Percentiles rank a stretch among this genome's conserved stretches.
These are phyloP conservation scores for Furnarius figulus DNA, from an alignment of 2,113 vertebrate species.

Conservation along the genomic window DNA sequence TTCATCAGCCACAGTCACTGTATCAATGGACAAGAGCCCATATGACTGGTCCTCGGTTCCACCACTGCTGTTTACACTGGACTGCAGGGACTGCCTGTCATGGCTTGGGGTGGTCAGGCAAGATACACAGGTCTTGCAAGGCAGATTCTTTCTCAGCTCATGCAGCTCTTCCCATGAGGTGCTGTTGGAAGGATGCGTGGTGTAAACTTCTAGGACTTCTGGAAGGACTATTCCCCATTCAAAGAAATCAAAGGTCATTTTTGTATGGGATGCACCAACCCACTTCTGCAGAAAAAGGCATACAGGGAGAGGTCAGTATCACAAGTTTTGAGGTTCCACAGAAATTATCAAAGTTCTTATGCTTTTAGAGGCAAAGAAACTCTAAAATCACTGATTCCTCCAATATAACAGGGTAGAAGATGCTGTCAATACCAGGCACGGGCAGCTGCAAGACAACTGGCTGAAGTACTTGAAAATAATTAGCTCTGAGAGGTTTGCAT, in stretches of 20 bases:
- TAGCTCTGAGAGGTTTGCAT: neutral
- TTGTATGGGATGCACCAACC: slow-evolving; percentile 61
- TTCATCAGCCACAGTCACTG: slow-evolving; percentile 81
- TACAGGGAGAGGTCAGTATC: neutral
- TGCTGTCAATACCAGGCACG: neutral
- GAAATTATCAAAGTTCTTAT: neutral
- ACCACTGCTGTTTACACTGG: neutral
- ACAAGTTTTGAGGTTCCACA: neutral
- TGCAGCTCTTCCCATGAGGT: neutral
- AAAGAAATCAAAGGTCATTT: slow-evolving; percentile 60
- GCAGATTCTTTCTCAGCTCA: neutral
- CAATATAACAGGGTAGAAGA: neutral
- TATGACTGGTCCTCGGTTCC: slow-evolving; percentile 65
- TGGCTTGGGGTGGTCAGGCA: neutral
- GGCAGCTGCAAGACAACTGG: neutral
- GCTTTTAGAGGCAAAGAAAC: neutral
- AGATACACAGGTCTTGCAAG: neutral
- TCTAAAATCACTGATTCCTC: neutral
- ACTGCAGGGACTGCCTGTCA: neutral
- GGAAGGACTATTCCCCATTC: slow-evolving; percentile 39
- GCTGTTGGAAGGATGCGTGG: neutral
- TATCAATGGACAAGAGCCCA: slow-evolving; percentile 84
- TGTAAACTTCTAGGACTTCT: slow-evolving; percentile 56
- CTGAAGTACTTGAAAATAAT: neutral
- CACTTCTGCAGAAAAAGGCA: slow-evolving; percentile 66